These are phyloP conservation scores for Rhabdomys pumilio DNA, from an alignment of 2,797 vertebrate species.

Conservation along the genomic window DNA sequence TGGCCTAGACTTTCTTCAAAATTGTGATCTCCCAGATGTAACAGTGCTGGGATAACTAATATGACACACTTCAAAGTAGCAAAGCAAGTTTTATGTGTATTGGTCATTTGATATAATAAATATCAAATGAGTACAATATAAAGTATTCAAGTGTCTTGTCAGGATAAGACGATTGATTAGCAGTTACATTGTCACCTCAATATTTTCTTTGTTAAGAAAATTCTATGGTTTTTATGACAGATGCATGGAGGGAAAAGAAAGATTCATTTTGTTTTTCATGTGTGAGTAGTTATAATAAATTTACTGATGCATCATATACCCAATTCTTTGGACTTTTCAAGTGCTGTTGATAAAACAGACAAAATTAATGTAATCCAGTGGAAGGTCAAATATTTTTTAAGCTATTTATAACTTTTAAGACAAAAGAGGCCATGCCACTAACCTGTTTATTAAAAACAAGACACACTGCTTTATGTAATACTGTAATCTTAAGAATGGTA, in stretches of 20 bases:
- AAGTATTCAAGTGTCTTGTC: not conserved
- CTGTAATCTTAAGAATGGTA: not conserved
- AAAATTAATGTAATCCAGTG: not conserved
- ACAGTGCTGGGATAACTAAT: not conserved
- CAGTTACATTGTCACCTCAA: not conserved
- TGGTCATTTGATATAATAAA: not conserved
- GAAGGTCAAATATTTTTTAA: not conserved
- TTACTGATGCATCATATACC: not conserved
- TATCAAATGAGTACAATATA: not conserved
- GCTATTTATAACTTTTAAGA: not conserved
- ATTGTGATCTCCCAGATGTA: not conserved
- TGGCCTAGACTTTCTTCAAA: not conserved
- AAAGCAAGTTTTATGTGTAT: not conserved
- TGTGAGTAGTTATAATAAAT: not conserved
- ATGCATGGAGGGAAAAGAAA: not conserved
- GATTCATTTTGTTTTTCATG: not conserved
- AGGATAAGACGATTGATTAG: not conserved
- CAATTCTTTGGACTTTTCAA: not conserved
- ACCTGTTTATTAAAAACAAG: not conserved
- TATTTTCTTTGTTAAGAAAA: not conserved
- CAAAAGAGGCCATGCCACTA: not conserved
- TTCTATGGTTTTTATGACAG: not conserved
- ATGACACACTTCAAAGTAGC: accelerated
- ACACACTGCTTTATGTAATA: not conserved
- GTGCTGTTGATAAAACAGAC: not conserved